Base-by-base conservation (phyloP, 2,113 vertebrate genomes). In the Aythya baeri region DNA sequence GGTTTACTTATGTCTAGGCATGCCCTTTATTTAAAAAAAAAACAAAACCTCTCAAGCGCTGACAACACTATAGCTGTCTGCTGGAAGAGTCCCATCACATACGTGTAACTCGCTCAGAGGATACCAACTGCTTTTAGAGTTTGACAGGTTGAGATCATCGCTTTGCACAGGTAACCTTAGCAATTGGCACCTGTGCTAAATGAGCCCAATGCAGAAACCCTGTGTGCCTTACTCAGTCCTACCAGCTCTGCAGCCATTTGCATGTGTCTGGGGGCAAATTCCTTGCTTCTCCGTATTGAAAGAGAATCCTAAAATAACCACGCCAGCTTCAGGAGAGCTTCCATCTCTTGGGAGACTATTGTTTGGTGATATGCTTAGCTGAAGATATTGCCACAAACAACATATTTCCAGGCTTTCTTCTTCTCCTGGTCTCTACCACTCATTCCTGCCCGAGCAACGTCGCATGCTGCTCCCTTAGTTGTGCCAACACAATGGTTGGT, bases 1-100 rank as follows among this genome's bases (percentile, higher is more conserved):
- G 89, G 89, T 95, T 97, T 93, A 88, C 83, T 58, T 96, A 57
- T 97, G 96, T 92, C 93, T 96, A 93, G 96, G 95, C 96, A 97
- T 96, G 96, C 86, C 97, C 86, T 87, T 80, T 92, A 94, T 93
- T 94, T 58, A 90, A 88, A 88, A 70, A 49, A 6, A 6, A 16
- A 18, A 16, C 13, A 34, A 34, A 23, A 7, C 44, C 86, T 65
- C 62, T 76, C 54, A 84, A 86, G 84, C 23, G 34, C 86, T 82
- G 75, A 96, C 85, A 94, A 31, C 65, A 75, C 74, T 13, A 41
- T 63, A 95, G 90, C 75, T 91, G 96, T 95, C 86, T 91, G 88
- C 83, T 96, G 93, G 85, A 93, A 96, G 66, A 90, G 44, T 83
- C 90, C 67, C 81, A 49, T 49, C 46, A 89, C 27, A 6, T 55